phyloP scores from a whole-genome alignment of 2,113 vertebrate species.

The Salvator merianae region DNA sequence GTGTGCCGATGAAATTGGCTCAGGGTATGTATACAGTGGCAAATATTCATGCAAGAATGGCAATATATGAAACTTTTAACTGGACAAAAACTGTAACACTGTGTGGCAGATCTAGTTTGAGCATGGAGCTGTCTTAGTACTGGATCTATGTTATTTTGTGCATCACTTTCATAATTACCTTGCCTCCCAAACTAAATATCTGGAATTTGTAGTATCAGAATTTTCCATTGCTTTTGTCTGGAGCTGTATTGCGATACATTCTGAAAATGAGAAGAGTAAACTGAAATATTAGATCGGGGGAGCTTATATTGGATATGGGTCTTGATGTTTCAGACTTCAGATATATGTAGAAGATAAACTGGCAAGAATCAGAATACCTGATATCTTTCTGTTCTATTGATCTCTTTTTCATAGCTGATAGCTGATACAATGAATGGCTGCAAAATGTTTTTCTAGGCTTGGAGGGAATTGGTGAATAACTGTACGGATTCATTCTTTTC shows the following conservation, averaged over 20 bases:
- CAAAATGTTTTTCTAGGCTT: neutral
- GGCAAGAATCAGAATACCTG: neutral
- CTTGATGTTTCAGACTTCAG: constrained; percentile 1
- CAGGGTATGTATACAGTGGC: too few relatives aligned
- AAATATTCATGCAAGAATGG: too few relatives aligned
- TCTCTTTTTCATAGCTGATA: neutral
- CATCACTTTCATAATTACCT: constrained; percentile 11
- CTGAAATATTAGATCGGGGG: neutral
- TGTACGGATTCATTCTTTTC: neutral
- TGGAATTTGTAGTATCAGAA: neutral
- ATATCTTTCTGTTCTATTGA: constrained; percentile 13
- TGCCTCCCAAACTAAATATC: neutral
- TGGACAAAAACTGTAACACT: neutral
- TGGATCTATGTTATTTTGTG: neutral
- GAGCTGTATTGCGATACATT: neutral
- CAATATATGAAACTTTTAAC: neutral
- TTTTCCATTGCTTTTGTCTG: neutral
- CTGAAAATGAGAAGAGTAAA: neutral
- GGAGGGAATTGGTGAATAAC: neutral
- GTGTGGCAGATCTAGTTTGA: too few relatives aligned
- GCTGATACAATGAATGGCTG: neutral
- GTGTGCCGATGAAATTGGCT: too few relatives aligned
- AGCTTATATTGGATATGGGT: neutral
- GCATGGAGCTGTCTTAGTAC: neutral
- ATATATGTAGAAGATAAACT: neutral